phyloP scores from a whole-genome alignment of 2,888 invertebrate species.

The Dasysyrphus albostriatus region DNA sequence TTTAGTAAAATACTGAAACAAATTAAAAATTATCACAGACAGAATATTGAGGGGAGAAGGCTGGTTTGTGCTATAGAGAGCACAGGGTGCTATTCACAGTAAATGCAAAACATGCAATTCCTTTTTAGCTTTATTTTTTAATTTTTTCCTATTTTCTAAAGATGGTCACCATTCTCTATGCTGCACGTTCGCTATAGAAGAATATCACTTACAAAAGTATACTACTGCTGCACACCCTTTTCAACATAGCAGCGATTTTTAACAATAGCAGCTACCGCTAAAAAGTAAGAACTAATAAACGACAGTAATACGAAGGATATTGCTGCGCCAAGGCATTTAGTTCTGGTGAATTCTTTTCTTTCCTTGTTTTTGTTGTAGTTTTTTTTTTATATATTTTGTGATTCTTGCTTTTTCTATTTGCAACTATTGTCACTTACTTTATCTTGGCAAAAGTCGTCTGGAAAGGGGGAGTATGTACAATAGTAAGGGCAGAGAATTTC shows the following conservation, averaged over 20 bases:
- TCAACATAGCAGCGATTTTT: constrained; percentile 34
- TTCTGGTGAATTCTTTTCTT: constrained; percentile 52
- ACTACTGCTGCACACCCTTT: constrained; percentile 10
- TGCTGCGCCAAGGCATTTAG: constrained; percentile 69
- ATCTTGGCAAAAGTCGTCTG: constrained; percentile 43
- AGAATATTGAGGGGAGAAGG: background rate
- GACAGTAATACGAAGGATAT: constrained; percentile 73
- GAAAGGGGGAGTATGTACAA: background rate
- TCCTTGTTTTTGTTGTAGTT: background rate
- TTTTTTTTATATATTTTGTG: constrained; percentile 28
- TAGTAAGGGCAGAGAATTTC: background rate
- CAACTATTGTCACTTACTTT: constrained; percentile 70
- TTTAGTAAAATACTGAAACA: constrained; percentile 59
- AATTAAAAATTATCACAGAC: constrained; percentile 68
- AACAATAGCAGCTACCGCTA: constrained; percentile 63
- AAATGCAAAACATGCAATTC: constrained; percentile 75
- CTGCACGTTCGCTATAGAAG: background rate
- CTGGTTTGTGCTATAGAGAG: background rate
- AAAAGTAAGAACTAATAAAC: constrained; percentile 74
- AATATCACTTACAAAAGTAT: constrained; percentile 59
- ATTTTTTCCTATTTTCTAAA: constrained; percentile 14
- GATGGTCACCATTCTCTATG: constrained; percentile 55
- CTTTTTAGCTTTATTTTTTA: constrained; percentile 55
- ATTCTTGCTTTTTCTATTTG: constrained; percentile 62
- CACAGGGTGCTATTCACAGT: constrained; percentile 36